Evolutionary conservation across 2,113 vertebrate species (phyloP).

Genomic region (Benitochromis conjunctus): DNA sequence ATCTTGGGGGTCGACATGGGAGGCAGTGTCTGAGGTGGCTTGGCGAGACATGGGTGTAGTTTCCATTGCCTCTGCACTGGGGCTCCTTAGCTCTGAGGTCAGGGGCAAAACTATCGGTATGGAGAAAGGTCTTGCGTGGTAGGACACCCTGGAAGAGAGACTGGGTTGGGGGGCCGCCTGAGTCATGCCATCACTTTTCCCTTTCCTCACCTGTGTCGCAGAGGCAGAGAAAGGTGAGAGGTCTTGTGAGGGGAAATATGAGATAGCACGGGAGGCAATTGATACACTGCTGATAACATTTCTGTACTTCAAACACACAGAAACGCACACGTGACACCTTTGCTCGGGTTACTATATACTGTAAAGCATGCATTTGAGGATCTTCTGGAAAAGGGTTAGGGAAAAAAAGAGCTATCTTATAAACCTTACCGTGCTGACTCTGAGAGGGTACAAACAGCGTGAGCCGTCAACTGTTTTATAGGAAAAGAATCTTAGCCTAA

Average conservation of each 20-base stretch:
- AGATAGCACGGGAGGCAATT: constrained; percentile 6
- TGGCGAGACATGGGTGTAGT: background rate
- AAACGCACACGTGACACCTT: background rate
- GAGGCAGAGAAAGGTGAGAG: background rate
- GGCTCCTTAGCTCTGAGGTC: constrained; percentile 21
- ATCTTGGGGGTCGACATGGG: background rate
- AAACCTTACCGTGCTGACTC: constrained; percentile 64
- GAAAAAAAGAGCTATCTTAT: background rate
- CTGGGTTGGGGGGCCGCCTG: constrained; percentile 4
- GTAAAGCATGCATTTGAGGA: constrained; percentile 13
- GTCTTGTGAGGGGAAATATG: constrained; percentile 23
- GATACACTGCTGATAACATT: background rate
- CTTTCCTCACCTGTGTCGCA: constrained; percentile 59
- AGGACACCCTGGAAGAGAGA: background rate
- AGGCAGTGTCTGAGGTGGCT: background rate
- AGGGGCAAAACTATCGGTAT: constrained; percentile 29
- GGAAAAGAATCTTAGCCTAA: constrained; percentile 65
- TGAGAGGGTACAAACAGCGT: constrained; percentile 46
- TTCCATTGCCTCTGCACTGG: constrained; percentile 44
- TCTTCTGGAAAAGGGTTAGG: background rate
- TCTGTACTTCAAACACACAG: background rate
- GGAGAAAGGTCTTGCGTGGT: constrained; percentile 1
- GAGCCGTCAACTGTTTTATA: constrained; percentile 39
- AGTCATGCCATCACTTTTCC: constrained; percentile 6
- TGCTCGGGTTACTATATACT: constrained; percentile 15